A percentile compares a stretch with the other conserved stretches of the same genome.
These are phyloP conservation scores for Sialia sialis DNA, from an alignment of 2,113 vertebrate genomes.

Conservation along the genomic window DNA sequence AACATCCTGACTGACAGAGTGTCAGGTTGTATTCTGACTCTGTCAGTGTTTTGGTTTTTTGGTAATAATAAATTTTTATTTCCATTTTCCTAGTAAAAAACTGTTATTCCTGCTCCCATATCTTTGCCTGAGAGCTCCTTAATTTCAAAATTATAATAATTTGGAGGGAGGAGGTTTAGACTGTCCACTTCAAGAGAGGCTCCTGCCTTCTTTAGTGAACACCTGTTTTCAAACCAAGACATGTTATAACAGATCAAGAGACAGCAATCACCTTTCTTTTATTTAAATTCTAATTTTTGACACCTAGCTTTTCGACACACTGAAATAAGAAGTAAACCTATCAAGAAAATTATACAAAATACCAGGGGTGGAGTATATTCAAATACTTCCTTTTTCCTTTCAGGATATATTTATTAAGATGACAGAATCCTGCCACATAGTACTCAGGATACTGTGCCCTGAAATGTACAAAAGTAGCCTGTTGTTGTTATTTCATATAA, in stretches of 20 bases:
- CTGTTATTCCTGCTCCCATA: no score
- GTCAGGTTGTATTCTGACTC: no score
- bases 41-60: no score
- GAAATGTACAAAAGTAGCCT: neutral
- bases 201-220: no score
- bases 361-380: rapidly evolving
- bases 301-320: neutral
- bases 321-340: neutral
- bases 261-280: neutral
- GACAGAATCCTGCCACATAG: neutral
- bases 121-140: no score
- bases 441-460: neutral
- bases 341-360: neutral
- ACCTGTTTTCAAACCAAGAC: no score
- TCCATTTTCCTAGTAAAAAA: no score
- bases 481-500: neutral
- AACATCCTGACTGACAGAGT: no score
- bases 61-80: no score
- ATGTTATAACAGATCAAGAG: neutral
- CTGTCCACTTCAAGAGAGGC: no score
- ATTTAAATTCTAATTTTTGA: neutral
- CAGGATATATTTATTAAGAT: neutral
- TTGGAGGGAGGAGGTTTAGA: no score
- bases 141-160: no score
- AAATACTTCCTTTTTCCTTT: neutral